These are phyloP conservation scores for Oreohelix idahoensis DNA, from an alignment of 1,140 invertebrate genomes.

Conservation along the genomic window DNA sequence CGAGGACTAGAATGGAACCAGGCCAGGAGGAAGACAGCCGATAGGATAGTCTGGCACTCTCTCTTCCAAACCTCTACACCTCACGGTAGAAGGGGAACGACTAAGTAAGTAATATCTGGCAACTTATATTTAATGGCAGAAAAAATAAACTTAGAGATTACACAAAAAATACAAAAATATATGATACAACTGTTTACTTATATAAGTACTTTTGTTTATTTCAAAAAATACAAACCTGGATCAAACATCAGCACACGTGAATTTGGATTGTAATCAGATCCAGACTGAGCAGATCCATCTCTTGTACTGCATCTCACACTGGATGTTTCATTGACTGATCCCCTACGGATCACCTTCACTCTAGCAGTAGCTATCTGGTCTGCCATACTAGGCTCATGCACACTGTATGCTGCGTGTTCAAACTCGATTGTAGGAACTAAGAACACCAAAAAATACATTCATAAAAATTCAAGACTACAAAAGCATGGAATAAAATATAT, in stretches of 20 bases:
- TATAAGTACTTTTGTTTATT: background rate
- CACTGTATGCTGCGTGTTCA: conserved; percentile 66
- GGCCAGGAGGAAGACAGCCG: too few relatives aligned
- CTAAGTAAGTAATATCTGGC: too few relatives aligned
- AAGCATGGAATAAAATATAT: too few relatives aligned
- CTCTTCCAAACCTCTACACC: too few relatives aligned
- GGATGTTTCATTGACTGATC: conserved; percentile 63
- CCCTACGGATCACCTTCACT: conserved; percentile 63
- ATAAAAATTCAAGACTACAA: too few relatives aligned
- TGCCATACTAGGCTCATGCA: conserved; percentile 65
- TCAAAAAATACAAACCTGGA: conserved; percentile 58
- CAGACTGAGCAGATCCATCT: conserved; percentile 73
- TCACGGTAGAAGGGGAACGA: too few relatives aligned
- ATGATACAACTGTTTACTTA: too few relatives aligned
- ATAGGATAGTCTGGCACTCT: too few relatives aligned
- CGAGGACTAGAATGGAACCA: too few relatives aligned
- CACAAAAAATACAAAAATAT: too few relatives aligned
- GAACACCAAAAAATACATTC: background rate
- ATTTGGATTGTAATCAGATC: conserved; percentile 71
- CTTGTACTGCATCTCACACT: conserved; percentile 70
- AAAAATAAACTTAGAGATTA: too few relatives aligned
- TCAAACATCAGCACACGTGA: conserved; percentile 66
- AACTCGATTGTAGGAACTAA: conserved; percentile 67
- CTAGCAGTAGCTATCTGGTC: conserved; percentile 58
- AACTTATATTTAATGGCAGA: too few relatives aligned